These are phyloP conservation scores for Chydorus sphaericus DNA, from an alignment of 2,888 invertebrate species.

Conservation along the genomic window DNA sequence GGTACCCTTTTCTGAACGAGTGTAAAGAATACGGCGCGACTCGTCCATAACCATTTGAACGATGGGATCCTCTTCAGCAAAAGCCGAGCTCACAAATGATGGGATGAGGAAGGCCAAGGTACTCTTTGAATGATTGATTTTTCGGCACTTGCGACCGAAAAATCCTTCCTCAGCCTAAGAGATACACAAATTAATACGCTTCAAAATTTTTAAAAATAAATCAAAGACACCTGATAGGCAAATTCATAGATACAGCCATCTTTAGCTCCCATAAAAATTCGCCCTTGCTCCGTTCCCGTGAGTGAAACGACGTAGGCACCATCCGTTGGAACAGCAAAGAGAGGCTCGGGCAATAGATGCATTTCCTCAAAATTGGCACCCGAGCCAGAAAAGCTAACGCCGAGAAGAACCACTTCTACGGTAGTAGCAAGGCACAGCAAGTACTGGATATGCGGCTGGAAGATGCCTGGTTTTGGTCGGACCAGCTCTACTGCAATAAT, in stretches of 20 bases:
- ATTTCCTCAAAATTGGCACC: slow-evolving; percentile 39
- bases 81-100: slow-evolving; percentile 62
- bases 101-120: slow-evolving; percentile 76
- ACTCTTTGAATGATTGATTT: slow-evolving; percentile 84
- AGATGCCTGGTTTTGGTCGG: slow-evolving; percentile 68
- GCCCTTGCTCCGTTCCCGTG: slow-evolving; percentile 60
- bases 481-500: slow-evolving; percentile 86
- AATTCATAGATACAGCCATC: slow-evolving; percentile 93
- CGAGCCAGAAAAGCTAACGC: slow-evolving; percentile 38
- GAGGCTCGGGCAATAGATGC: slow-evolving; percentile 84
- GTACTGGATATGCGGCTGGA: slow-evolving; percentile 78
- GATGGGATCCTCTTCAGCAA: slow-evolving; percentile 76
- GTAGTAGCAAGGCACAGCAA: slow-evolving; percentile 85
- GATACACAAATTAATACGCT: slow-evolving; percentile 1
- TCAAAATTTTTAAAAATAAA: background rate
- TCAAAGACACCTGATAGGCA: slow-evolving; percentile 57
- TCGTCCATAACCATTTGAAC: slow-evolving; percentile 78
- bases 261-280: slow-evolving; percentile 87
- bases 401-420: slow-evolving; percentile 79
- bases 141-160: slow-evolving; percentile 89
- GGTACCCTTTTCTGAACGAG: slow-evolving; percentile 72
- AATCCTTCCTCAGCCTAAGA: slow-evolving; percentile 47
- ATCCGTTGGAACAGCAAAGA: slow-evolving; percentile 81
- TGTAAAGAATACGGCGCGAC: slow-evolving; percentile 72
- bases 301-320: slow-evolving; percentile 70